A percentile compares a stretch with the other conserved stretches of the same genome.
These are phyloP conservation scores for Drosophila orosa DNA, from an alignment of 1,140 invertebrate genomes.

Conservation along the genomic window DNA sequence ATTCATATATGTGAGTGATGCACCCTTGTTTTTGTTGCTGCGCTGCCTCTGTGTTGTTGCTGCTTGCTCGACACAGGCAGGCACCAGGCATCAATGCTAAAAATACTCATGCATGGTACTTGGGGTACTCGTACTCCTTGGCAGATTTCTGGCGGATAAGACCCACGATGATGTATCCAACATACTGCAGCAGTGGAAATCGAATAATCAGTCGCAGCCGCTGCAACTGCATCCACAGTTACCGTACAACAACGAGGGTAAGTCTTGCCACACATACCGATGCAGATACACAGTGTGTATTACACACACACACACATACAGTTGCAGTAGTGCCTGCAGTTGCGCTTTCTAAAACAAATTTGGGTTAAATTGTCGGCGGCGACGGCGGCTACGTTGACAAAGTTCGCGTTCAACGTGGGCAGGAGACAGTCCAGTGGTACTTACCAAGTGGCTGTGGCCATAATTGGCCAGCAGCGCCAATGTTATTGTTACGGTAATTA, in stretches of 20 bases:
- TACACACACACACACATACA: slow-evolving; percentile 2
- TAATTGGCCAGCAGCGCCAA: slow-evolving; percentile 54
- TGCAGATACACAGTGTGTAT: too few species aligned
- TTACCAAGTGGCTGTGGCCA: slow-evolving; percentile 53
- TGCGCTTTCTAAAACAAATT: slow-evolving; percentile 73
- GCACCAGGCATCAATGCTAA: slow-evolving; percentile 28
- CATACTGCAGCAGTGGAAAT: slow-evolving; percentile 82
- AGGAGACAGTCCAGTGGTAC: slow-evolving; percentile 29
- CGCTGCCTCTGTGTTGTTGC: slow-evolving; percentile 8
- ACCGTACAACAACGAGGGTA: slow-evolving; percentile 66
- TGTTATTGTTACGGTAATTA: slow-evolving; percentile 62
- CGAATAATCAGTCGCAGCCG: slow-evolving; percentile 70
- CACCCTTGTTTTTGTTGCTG: slow-evolving; percentile 25
- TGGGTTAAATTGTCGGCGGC: slow-evolving; percentile 61
- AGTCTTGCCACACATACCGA: slow-evolving; percentile 45
- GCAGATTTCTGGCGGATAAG: slow-evolving; percentile 81
- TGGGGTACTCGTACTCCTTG: slow-evolving; percentile 20
- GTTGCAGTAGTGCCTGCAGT: slow-evolving; percentile 43
- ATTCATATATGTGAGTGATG: slow-evolving; percentile 82
- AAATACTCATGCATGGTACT: slow-evolving; percentile 50
- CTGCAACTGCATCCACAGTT: slow-evolving; percentile 49
- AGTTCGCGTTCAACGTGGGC: slow-evolving; percentile 46
- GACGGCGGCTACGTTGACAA: slow-evolving; percentile 57
- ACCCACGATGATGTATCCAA: slow-evolving; percentile 81
- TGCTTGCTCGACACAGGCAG: slow-evolving; percentile 17